Percentiles rank a stretch among this genome's conserved stretches.
These are phyloP conservation scores for Morpho achilles DNA, from an alignment of 2,888 invertebrate genomes.

Conservation along the genomic window DNA sequence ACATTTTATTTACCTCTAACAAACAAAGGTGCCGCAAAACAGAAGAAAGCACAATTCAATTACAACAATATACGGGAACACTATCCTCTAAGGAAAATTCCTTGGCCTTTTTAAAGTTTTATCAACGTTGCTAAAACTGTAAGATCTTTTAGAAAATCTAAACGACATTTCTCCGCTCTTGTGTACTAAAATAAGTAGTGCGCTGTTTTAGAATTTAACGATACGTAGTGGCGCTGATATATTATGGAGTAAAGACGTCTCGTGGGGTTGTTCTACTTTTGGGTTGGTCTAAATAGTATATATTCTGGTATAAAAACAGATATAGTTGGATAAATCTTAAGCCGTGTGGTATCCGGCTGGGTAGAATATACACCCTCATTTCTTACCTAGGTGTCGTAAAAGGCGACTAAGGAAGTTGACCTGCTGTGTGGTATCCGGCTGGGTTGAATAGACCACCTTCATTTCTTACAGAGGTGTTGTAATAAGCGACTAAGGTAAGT, in stretches of 20 bases:
- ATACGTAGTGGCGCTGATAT: conserved; percentile 19
- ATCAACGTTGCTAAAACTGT: conserved; percentile 15
- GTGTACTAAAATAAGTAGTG: conserved; percentile 17
- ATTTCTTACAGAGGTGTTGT: no score
- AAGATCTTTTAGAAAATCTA: conserved; percentile 5
- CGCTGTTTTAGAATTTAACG: conserved; percentile 23
- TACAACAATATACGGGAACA: conserved; percentile 11
- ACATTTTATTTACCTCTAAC: conserved; percentile 3
- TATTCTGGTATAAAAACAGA: neutral
- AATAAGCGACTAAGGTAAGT: no score
- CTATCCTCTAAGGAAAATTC: conserved; percentile 4
- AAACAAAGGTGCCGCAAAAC: neutral
- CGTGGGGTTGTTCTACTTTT: neutral
- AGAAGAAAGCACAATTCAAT: conserved; percentile 10
- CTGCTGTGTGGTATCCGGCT: no score
- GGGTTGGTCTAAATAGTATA: neutral
- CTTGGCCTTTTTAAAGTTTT: conserved; percentile 10
- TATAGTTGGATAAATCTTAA: no score
- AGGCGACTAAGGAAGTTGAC: no score
- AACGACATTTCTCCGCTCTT: conserved; percentile 17
- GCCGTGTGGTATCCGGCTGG: no score
- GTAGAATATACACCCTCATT: no score
- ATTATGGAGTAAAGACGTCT: conserved; percentile 17
- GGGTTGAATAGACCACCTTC: no score
- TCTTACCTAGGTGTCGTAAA: no score